Percentiles rank a stretch among this genome's conserved stretches.
Evolutionary conservation across 2,797 vertebrate species (phyloP).

Genomic region (Intellagama lesueurii): DNA sequence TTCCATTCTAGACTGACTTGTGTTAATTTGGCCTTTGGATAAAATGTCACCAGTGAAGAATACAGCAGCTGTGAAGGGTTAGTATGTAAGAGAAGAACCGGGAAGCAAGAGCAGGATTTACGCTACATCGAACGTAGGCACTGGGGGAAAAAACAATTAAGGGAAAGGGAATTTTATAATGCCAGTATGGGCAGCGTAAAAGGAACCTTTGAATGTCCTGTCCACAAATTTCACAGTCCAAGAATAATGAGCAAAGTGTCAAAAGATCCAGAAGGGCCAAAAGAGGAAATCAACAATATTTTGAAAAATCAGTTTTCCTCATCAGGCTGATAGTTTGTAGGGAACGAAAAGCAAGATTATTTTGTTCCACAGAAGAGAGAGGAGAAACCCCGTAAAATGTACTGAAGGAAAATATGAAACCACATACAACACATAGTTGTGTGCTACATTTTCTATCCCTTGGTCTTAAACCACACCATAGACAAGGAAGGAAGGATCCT

Average conservation of each 20-base stretch:
- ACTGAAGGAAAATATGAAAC: neutral
- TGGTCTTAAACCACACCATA: neutral
- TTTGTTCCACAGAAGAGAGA: neutral
- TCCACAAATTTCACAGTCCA: constrained; percentile 8
- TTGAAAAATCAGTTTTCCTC: constrained; percentile 11
- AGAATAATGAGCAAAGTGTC: constrained; percentile 23
- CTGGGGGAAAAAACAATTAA: neutral
- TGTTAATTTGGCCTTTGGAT: neutral
- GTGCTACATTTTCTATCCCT: neutral
- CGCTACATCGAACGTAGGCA: neutral
- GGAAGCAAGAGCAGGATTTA: neutral
- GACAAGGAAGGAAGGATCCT: neutral
- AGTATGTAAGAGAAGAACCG: neutral
- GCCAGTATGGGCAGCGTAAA: constrained; percentile 37
- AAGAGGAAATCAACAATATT: neutral
- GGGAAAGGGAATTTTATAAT: constrained; percentile 40
- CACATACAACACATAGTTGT: fast-evolving
- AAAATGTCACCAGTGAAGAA: neutral
- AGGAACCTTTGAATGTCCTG: constrained; percentile 58
- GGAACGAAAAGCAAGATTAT: constrained; percentile 2
- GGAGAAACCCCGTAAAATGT: neutral
- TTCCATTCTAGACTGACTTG: neutral
- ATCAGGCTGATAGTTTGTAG: neutral
- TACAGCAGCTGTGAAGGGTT: neutral
- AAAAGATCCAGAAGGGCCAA: constrained; percentile 28